Conservation (phyloP, 2,888 invertebrate species). For the Drosophila fulvimacula region DNA sequence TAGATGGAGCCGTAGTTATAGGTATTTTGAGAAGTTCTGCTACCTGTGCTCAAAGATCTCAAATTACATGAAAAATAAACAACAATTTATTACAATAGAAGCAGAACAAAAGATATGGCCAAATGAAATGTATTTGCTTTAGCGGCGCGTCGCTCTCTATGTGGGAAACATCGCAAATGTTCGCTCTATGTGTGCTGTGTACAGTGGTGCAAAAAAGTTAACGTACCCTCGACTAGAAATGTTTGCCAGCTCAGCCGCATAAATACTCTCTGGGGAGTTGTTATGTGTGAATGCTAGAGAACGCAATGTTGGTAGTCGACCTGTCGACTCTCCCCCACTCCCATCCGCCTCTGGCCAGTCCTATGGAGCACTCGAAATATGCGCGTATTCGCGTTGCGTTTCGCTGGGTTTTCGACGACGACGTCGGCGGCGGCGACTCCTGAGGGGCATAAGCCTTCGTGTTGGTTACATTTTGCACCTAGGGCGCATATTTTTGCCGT, state of each 20-base stretch:
- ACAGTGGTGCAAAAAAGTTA: constrained; percentile 66
- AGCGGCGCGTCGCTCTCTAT: neutral
- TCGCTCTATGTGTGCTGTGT: constrained; percentile 17
- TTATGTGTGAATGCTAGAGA: constrained; percentile 65
- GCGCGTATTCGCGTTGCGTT: constrained; percentile 62
- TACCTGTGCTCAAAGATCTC: constrained; percentile 66
- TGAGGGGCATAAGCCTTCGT: constrained; percentile 43
- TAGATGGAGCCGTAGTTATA: constrained; percentile 44
- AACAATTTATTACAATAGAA: constrained; percentile 74
- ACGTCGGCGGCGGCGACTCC: constrained; percentile 32
- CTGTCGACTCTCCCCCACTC: neutral
- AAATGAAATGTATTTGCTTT: constrained; percentile 62
- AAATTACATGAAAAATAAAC: constrained; percentile 65
- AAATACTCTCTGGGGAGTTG: constrained; percentile 78
- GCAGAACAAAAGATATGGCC: constrained; percentile 68
- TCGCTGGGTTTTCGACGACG: constrained; percentile 38
- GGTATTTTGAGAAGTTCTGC: constrained; percentile 19
- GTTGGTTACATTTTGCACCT: constrained; percentile 61
- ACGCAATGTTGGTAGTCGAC: constrained; percentile 44
- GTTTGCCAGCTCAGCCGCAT: constrained; percentile 71
- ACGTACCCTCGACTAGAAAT: constrained; percentile 49
- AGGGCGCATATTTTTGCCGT: constrained; percentile 41
- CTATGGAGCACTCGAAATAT: constrained; percentile 53
- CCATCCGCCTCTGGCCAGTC: no score
- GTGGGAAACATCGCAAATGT: constrained; percentile 51